Evolutionary conservation across 2,113 vertebrate species (phyloP).

Genomic region (Tauraco erythrolophus): DNA sequence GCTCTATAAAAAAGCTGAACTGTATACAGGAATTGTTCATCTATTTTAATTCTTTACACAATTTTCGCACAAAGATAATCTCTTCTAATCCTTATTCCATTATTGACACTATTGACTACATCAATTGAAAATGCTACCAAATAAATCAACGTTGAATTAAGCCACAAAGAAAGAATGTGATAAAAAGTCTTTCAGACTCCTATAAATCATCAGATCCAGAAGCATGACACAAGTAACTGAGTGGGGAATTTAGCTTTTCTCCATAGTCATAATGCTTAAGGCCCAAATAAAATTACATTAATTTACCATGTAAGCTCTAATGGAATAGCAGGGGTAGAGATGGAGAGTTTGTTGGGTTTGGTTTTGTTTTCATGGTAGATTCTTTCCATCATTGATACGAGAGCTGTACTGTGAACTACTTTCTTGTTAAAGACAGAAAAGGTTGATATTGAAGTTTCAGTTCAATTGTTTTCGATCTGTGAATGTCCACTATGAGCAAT

Average conservation of each 20-base stretch:
- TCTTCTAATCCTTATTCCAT: slow-evolving; percentile 72
- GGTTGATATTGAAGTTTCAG: slow-evolving; percentile 81
- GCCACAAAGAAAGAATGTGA: slow-evolving; percentile 66
- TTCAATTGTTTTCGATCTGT: slow-evolving; percentile 84
- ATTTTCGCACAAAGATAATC: slow-evolving; percentile 70
- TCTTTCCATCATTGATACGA: neutral
- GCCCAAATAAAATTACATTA: slow-evolving; percentile 55
- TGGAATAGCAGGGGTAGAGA: neutral
- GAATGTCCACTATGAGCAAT: slow-evolving; percentile 81
- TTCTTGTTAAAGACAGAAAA: slow-evolving; percentile 81
- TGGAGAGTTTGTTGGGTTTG: slow-evolving; percentile 7
- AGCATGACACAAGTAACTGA: slow-evolving; percentile 28
- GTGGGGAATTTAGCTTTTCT: slow-evolving; percentile 58
- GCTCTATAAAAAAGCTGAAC: neutral
- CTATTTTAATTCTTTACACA: slow-evolving; percentile 46
- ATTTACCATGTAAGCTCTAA: slow-evolving; percentile 53
- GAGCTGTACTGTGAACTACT: slow-evolving; percentile 40
- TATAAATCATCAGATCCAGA: slow-evolving; percentile 66
- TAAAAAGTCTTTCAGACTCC: slow-evolving; percentile 61
- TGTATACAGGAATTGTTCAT: neutral
- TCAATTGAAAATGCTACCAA: slow-evolving; percentile 61
- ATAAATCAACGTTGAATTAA: slow-evolving; percentile 76
- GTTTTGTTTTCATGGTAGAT: slow-evolving; percentile 20
- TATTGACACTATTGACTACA: slow-evolving; percentile 72
- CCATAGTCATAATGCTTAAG: slow-evolving; percentile 25